A percentile compares a stretch with the other conserved stretches of the same genome.
These are phyloP conservation scores for Paedocypris sp. DNA, from an alignment of 2,113 vertebrate genomes.

Conservation along the genomic window DNA sequence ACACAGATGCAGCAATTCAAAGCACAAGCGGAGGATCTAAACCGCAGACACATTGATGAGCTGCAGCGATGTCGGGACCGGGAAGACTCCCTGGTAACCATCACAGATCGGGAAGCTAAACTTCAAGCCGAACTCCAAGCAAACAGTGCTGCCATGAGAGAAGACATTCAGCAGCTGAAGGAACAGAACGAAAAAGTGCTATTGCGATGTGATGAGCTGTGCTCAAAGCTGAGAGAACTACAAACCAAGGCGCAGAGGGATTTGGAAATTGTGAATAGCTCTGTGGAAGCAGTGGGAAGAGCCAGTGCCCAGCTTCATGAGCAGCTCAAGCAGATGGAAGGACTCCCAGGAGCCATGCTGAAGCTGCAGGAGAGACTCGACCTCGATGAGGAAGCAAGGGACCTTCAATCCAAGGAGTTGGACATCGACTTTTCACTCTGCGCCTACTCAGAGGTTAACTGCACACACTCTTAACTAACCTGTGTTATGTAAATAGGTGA, in stretches of 20 bases:
- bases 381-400: conserved; percentile 53
- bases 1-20: conserved; percentile 69
- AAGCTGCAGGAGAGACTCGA: conserved; percentile 61
- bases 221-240: conserved; percentile 50
- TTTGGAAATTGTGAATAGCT: conserved; percentile 47
- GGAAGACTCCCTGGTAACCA: conserved; percentile 58
- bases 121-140: conserved; percentile 52
- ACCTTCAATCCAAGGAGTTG: conserved; percentile 59
- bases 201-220: conserved; percentile 52
- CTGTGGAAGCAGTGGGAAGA: conserved; percentile 51
- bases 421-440: no score
- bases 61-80: conserved; percentile 63
- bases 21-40: conserved; percentile 72
- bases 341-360: conserved; percentile 32
- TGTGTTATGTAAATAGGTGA: no score
- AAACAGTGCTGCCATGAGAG: conserved; percentile 51
- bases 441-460: no score
- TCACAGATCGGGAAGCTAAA: conserved; percentile 49
- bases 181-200: conserved; percentile 52
- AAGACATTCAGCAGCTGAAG: conserved; percentile 61
- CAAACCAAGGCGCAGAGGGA: conserved; percentile 52
- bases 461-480: no score
- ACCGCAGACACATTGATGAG: conserved; percentile 71
- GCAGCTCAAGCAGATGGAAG: conserved; percentile 51
- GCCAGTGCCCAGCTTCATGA: conserved; percentile 66